Conservation (phyloP, 2,888 invertebrate genomes). For the Oligia fasciuncula region DNA sequence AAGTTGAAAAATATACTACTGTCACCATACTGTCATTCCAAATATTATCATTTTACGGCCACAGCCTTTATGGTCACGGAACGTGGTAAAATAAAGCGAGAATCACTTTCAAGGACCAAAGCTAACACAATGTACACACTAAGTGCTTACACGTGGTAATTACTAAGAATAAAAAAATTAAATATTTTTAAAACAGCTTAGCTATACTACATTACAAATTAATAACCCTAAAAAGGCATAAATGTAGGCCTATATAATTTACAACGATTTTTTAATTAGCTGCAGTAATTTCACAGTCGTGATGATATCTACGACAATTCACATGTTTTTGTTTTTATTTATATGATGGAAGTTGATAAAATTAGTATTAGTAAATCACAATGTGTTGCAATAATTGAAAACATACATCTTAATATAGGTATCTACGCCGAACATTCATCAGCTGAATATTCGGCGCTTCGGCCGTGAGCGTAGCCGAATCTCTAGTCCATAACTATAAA, state of each 20-base stretch:
- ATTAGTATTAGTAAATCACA: neutral
- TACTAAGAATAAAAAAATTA: neutral
- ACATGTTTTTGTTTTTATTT: neutral
- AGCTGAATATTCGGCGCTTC: neutral
- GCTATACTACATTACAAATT: neutral
- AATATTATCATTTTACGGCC: neutral
- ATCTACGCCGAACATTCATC: neutral
- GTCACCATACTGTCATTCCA: neutral
- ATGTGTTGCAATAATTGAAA: neutral
- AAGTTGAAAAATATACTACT: conserved; percentile 1
- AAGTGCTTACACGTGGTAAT: neutral
- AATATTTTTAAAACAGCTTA: neutral
- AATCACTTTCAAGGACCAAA: conserved; percentile 1
- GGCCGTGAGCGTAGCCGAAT: neutral
- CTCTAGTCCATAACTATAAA: neutral
- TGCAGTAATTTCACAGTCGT: neutral
- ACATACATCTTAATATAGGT: neutral
- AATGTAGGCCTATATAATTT: neutral
- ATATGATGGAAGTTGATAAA: neutral
- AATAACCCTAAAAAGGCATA: neutral
- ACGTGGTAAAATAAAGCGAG: neutral
- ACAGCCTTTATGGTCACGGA: neutral
- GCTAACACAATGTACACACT: neutral
- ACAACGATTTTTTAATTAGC: neutral
- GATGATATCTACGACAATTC: neutral